Evolutionary conservation across 2,113 vertebrate species (phyloP).

Genomic region (Megaceryle torquata): DNA sequence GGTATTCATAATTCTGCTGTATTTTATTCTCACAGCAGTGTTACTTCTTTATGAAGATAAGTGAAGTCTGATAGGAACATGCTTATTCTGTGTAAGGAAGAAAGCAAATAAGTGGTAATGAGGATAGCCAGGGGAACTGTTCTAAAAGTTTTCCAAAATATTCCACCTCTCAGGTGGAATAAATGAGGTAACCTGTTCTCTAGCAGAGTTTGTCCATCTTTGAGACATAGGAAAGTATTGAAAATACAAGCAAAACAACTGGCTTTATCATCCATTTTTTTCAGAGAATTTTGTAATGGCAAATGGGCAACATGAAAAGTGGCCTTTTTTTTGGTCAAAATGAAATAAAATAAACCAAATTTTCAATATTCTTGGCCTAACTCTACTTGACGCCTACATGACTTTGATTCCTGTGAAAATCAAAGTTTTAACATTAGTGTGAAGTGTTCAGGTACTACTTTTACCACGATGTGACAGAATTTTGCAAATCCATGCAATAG

Average conservation of each 20-base stretch:
- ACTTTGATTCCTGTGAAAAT: background rate
- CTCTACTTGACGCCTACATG: too few species aligned
- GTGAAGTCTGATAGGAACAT: background rate
- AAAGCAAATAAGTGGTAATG: background rate
- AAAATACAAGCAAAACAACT: background rate
- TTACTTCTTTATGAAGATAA: background rate
- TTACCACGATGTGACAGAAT: background rate
- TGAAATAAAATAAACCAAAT: background rate
- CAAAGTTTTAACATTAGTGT: background rate
- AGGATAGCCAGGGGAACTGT: background rate
- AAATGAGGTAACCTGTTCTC: background rate
- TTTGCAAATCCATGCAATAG: background rate
- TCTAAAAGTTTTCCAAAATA: background rate
- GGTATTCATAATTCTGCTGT: background rate
- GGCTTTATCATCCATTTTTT: background rate
- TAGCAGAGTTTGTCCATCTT: background rate
- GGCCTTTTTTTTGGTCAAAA: background rate
- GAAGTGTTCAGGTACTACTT: background rate
- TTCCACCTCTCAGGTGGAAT: background rate
- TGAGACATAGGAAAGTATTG: background rate
- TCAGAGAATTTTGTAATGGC: background rate
- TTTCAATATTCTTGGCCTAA: background rate
- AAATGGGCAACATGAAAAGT: background rate
- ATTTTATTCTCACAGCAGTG: background rate
- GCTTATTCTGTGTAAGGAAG: background rate